Base-by-base conservation (phyloP, 2,113 vertebrate genomes). In the Megatriorchis doriae region DNA sequence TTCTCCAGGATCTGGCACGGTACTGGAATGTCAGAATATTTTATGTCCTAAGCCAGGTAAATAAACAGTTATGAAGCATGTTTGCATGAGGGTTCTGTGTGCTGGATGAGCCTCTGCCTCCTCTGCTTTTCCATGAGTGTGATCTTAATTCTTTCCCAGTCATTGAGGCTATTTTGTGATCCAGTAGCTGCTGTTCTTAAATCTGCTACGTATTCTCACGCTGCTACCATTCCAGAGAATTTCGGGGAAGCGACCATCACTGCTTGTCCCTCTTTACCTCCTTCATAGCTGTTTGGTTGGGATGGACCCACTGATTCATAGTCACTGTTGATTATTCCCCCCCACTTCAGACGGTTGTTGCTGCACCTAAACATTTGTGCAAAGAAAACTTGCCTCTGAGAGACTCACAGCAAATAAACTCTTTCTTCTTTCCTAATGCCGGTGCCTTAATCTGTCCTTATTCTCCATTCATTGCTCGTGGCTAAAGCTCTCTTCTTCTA, bases 11-110 rank as follows among this genome's bases (percentile, higher is more conserved):
- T 45, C 97, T 98, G 91, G 95, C 97, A 61, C 94, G 91, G 18
- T 99, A 97, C 95, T 99, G 98, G 98, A 99, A 99, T 3, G 29
- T 99, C 40, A 98, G 97, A 53, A 97, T 96, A 62, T 96, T 98
- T 97, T 99, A 98, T 3, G 68, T 98, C n/a, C 96, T 99, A 59
- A 99, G 98, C 93, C 98, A 98, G 98, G 98, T 98, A 90, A 98
- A 23, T 80, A 48, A 58, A 43, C 48, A 42, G 47, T 17, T 65
- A 19, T 29, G 65, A 75, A 72, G 12, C 3, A 1, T 18, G 7
- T 67, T 75, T 34, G 7, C 75, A 43, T 68, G 63, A 73, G 50
- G 50, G 50, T 52, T 52, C 26, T 52, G 34, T 74, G 74, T 77
- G 40, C 27, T 90, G 78, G 21, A 17, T 56, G 66, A 73, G 42